Evolutionary conservation across 2,113 vertebrate species (phyloP).

Genomic region (Parus major): DNA sequence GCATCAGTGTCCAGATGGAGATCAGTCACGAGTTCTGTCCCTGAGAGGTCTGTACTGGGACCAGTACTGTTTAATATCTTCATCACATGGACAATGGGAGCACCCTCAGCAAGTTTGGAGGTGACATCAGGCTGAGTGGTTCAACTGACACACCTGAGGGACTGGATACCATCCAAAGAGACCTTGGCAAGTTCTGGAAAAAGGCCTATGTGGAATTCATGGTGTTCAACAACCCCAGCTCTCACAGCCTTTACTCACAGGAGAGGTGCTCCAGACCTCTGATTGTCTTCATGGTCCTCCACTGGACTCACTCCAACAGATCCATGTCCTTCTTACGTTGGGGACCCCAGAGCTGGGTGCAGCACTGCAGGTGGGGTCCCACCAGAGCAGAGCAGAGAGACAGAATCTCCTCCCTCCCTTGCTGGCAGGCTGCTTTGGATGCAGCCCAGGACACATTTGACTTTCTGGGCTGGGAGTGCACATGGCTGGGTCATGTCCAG

Average conservation of each 20-base stretch:
- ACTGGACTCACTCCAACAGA: background rate
- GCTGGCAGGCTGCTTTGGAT: fast-evolving
- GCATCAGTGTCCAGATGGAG: no score
- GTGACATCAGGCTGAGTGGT: background rate
- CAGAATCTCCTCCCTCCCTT: background rate
- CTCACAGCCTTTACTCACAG: background rate
- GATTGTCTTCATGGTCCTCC: no score
- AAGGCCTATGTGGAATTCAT: background rate
- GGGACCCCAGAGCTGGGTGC: fast-evolving
- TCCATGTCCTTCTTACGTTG: fast-evolving
- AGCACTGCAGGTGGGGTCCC: background rate
- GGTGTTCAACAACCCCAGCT: background rate
- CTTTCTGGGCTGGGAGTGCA: fast-evolving
- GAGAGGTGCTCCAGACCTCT: background rate
- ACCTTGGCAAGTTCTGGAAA: background rate
- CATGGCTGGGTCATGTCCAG: background rate
- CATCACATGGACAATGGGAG: background rate
- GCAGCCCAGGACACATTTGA: fast-evolving
- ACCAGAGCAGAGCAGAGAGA: background rate
- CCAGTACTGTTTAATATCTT: background rate
- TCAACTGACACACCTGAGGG: background rate
- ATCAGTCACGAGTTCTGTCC: background rate
- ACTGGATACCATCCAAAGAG: background rate
- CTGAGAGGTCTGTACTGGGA: background rate
- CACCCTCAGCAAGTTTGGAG: background rate